Conservation (phyloP, 2,797 vertebrate species). For the Rhincodon typus region DNA sequence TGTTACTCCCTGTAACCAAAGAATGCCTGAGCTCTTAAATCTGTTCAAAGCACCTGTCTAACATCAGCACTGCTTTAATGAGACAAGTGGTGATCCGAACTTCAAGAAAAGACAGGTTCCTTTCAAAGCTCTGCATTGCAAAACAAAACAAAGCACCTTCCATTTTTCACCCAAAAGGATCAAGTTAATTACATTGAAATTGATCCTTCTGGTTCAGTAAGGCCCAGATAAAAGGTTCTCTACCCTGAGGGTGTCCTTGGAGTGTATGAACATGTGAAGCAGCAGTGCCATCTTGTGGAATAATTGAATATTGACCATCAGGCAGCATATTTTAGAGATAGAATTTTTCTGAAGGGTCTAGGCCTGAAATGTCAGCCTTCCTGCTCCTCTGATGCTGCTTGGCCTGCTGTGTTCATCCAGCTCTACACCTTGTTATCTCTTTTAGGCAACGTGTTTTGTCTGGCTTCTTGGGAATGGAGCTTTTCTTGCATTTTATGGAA, state of each 20-base stretch:
- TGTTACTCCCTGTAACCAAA: constrained; percentile 15
- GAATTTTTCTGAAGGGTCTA: too few species aligned
- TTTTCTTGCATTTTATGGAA: background rate
- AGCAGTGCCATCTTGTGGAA: constrained; percentile 36
- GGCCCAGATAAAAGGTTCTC: constrained; percentile 11
- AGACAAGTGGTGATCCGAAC: constrained; percentile 7
- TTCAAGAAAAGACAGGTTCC: background rate
- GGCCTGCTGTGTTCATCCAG: too few species aligned
- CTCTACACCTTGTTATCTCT: too few species aligned
- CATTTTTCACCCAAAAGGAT: constrained; percentile 30
- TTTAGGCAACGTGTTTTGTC: too few species aligned
- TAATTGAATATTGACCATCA: background rate
- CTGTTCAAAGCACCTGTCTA: background rate
- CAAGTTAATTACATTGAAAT: constrained; percentile 38
- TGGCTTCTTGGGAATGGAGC: background rate
- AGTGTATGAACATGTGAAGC: background rate
- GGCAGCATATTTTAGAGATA: background rate
- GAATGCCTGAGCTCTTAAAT: background rate
- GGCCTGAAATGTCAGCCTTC: too few species aligned
- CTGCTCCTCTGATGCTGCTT: too few species aligned
- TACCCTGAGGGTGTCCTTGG: background rate
- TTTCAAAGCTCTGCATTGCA: constrained; percentile 22
- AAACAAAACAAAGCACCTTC: constrained; percentile 34
- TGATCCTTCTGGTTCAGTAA: constrained; percentile 29
- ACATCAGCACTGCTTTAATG: constrained; percentile 24